These are phyloP conservation scores for Synergus itoensis DNA, from an alignment of 2,888 invertebrate species.

Conservation along the genomic window DNA sequence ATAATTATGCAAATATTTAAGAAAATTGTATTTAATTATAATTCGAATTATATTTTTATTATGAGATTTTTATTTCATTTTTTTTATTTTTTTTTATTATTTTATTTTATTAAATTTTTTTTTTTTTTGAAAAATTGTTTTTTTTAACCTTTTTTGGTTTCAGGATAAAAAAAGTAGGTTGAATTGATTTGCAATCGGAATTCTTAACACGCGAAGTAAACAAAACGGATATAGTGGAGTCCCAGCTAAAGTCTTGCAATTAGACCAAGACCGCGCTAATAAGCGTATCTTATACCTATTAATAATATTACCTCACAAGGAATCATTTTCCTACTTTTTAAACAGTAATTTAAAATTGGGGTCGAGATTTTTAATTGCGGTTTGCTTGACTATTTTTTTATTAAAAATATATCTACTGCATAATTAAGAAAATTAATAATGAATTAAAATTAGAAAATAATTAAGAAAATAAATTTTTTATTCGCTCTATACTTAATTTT, in stretches of 20 bases:
- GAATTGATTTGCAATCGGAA: not conserved
- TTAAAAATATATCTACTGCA: not conserved
- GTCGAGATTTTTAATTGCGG: slow-evolving; percentile 2
- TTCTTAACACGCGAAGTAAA: slow-evolving; percentile 40
- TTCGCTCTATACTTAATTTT: too few relatives aligned
- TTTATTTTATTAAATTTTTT: not conserved
- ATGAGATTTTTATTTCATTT: not conserved
- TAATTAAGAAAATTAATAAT: too few relatives aligned
- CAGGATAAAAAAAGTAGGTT: not conserved
- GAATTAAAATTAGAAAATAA: too few relatives aligned
- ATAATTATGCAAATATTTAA: not conserved
- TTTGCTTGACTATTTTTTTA: not conserved
- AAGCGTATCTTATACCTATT: slow-evolving; percentile 59
- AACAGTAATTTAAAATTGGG: slow-evolving; percentile 18
- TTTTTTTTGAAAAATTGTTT: not conserved
- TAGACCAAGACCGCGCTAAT: slow-evolving; percentile 76
- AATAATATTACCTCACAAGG: slow-evolving; percentile 27
- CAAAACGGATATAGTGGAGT: slow-evolving; percentile 18
- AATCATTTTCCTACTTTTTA: slow-evolving; percentile 28
- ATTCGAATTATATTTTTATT: not conserved
- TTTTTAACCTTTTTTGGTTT: not conserved
- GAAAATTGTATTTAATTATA: not conserved
- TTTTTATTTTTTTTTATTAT: too few relatives aligned
- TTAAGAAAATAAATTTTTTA: too few relatives aligned
- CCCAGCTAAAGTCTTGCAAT: slow-evolving; percentile 65